Base-by-base conservation (phyloP, 1,140 invertebrate species). In the Meloidogyne floridensis region DNA sequence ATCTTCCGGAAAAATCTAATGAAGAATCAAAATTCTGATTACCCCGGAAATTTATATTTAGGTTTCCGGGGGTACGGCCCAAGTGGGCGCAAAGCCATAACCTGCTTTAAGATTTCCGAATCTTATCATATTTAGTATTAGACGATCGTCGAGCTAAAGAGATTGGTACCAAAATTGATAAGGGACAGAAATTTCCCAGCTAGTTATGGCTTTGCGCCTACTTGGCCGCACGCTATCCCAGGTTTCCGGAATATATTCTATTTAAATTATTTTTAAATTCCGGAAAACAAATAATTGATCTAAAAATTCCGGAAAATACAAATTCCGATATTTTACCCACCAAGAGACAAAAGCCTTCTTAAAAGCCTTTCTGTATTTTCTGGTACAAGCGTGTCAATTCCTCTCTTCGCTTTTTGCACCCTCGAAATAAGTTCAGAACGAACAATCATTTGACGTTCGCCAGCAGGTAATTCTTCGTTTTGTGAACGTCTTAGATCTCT, bases 321-420 rank as follows among this genome's bases (percentile, higher is more conserved):
- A 20, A 72, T 70, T 59, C 65, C 15, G 59, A 65, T 32, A 32
- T 65, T 65, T 65, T 47, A 47, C 7, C 4, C 7, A 59, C 78
- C 81, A 18, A 20, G 42, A 9, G 65, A 72, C 18, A 82, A 82
- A 18, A 82, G 72, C 59, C 80, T 72, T 4, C 47, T 43, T 65
- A 82, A 65, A 65, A 82, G 71, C 71, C 42, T 53, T 18, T 72
- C 59, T 43, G 71, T 75, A 18, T 82, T 82, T 59, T 76, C 54
- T 0, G 65, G 70, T 53, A 47, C 77, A 54, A 83, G 65, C 56
- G 56, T 82, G 18, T 83, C 82, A 77, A 83, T 80, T 54, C 53
- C 73, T 69, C 47, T 83, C n/a, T 83, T 83, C 1, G 82, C 82
- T 56, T 83, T 83, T 59, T 83, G 82, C 3, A 75, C 82, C 3